Evolutionary conservation across 1,140 invertebrate species (phyloP).

Genomic region (Aphis craccivora): DNA sequence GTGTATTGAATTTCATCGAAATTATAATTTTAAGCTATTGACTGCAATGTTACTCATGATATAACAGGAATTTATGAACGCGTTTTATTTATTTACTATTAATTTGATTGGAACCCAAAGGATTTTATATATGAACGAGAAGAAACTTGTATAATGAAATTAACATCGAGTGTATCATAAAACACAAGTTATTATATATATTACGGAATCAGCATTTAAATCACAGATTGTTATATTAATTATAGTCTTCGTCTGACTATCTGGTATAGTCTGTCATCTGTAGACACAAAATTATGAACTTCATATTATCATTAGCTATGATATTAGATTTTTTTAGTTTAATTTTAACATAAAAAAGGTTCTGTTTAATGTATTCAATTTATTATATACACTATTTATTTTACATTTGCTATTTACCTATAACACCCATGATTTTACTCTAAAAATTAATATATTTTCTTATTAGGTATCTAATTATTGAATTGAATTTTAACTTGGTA

Average conservation of each 20-base stretch:
- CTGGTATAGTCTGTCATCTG: background rate
- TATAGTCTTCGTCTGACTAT: too few species aligned
- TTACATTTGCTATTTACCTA: background rate
- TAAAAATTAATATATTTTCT: background rate
- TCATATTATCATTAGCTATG: too few species aligned
- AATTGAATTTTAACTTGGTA: background rate
- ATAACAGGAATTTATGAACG: background rate
- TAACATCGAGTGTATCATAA: background rate
- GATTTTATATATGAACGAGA: background rate
- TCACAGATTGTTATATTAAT: background rate
- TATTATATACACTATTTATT: too few species aligned
- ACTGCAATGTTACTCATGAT: background rate
- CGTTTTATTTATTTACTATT: background rate
- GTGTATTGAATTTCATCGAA: background rate
- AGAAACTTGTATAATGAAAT: background rate
- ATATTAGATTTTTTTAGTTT: background rate
- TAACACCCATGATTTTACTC: background rate
- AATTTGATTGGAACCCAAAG: too few species aligned
- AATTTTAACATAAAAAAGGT: background rate
- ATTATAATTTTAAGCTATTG: background rate
- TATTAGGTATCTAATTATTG: background rate
- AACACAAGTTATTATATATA: background rate
- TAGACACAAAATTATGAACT: background rate
- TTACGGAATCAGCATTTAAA: background rate
- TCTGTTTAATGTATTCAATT: background rate